phyloP scores from a whole-genome alignment of 2,113 vertebrate species.

The Glaucomys volans region DNA sequence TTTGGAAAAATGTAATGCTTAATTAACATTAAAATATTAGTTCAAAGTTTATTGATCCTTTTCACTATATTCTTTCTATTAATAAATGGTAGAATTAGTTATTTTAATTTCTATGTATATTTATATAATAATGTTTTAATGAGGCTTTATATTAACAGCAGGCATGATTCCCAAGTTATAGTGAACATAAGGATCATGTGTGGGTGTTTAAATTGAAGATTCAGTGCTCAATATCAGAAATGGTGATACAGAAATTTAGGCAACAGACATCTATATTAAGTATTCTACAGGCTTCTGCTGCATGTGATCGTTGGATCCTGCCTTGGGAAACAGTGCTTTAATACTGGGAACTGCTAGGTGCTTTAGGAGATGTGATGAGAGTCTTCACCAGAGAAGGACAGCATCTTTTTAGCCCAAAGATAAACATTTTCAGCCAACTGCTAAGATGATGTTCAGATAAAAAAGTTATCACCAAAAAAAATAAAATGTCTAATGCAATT shows the following conservation, averaged over 20 bases:
- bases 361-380: not conserved
- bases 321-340: not conserved
- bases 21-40: not conserved
- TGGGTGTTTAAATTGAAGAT: not conserved
- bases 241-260: not conserved
- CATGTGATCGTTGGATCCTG: not conserved
- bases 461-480: not conserved
- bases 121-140: not conserved
- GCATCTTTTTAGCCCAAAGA: not conserved
- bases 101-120: not conserved
- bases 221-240: not conserved
- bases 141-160: not conserved
- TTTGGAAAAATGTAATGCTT: not conserved
- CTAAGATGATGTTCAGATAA: not conserved
- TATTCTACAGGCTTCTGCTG: not conserved
- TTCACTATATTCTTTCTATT: not conserved
- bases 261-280: not conserved
- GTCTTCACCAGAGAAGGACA: not conserved
- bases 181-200: not conserved
- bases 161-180: not conserved
- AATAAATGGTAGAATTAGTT: not conserved
- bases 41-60: not conserved
- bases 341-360: not conserved
- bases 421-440: not conserved
- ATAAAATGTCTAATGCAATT: not conserved